Evolutionary conservation across 2,888 invertebrate genomes (phyloP).

Genomic region (Margaritifera margaritifera): DNA sequence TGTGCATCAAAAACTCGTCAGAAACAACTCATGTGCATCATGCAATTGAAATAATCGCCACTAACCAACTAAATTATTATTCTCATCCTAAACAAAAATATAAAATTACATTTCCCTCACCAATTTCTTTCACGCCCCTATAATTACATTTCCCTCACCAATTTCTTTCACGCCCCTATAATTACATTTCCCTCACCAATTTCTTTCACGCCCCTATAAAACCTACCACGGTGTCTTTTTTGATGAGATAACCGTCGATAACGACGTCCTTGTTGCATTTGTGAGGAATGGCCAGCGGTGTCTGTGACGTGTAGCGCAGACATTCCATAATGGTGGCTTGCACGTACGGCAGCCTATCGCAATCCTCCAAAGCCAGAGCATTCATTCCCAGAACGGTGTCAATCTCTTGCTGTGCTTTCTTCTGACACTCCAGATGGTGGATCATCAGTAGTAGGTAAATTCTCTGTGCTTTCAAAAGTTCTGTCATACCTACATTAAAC

Average conservation of each 20-base stretch:
- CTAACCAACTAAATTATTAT: too few relatives aligned
- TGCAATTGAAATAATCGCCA: too few relatives aligned
- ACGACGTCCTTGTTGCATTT: slow-evolving; percentile 28
- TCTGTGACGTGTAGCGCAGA: slow-evolving; percentile 34
- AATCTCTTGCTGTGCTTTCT: slow-evolving; percentile 30
- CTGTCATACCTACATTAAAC: slow-evolving; percentile 35
- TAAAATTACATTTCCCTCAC: too few relatives aligned
- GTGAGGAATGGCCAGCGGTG: slow-evolving; percentile 39
- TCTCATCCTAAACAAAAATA: too few relatives aligned
- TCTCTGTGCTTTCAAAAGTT: slow-evolving; percentile 30
- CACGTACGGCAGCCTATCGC: slow-evolving; percentile 35
- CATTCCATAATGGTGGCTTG: slow-evolving; percentile 31
- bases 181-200: too few relatives aligned
- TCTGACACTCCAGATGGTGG: slow-evolving; percentile 32
- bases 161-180: too few relatives aligned
- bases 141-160: too few relatives aligned
- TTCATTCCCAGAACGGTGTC: slow-evolving; percentile 29
- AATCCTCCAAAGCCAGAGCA: slow-evolving; percentile 20
- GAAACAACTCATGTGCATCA: too few relatives aligned
- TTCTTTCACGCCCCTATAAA: too few relatives aligned
- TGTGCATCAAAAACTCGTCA: too few relatives aligned
- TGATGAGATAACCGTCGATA: slow-evolving; percentile 28
- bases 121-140: too few relatives aligned
- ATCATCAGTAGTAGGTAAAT: slow-evolving; percentile 39
- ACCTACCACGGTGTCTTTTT: slow-evolving; percentile 30